Base-by-base conservation (phyloP, 2,888 invertebrate genomes). In the Zootermopsis nevadensis region DNA sequence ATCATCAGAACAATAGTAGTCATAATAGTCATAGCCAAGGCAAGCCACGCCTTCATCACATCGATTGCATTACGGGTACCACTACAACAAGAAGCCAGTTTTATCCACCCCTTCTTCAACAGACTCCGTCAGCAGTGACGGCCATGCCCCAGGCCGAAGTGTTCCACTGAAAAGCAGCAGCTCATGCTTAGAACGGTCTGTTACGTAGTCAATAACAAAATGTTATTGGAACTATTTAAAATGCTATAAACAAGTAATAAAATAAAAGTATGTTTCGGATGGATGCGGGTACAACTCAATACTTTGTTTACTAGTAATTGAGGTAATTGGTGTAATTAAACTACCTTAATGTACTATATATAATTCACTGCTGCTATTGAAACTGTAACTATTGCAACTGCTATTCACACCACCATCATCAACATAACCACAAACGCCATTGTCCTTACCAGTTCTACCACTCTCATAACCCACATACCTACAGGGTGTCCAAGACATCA, bases 231-330 rank as follows among this genome's bases (percentile, higher is more conserved):
- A 74, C 74, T 74, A 27, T 74, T 74, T 38, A 38, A 74, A 74
- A 31, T 27, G 15, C 33, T 74, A 74, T n/a, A 19, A 67, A 67
- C 31, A 67, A 74, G 24, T 82, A 80, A 82, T 81, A 79, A 79
- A 83, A 42, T 27, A 76, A 38, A 84, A 76, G 74, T 83, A 82
- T 77, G 77, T 84, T 84, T 84, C 84, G 84, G 85, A 85, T 83
- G 84, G 85, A 85, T 85, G 85, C 85, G 85, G 85, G 85, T 85
- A 85, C 79, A 79, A 60, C 33, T 35, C 66, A 35, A 80, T 83
- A 84, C 74, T 83, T 79, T 83, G 76, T 80, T 82, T 80, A 80
- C 67, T 82, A 82, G 80, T 74, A 74, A 22, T 22, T 69, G 33
- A 77, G 83, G 82, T 84, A 82, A 82, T 83, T 48, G 69, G 72